Conservation (phyloP, 1,140 invertebrate species). For the Gryon sp. region DNA sequence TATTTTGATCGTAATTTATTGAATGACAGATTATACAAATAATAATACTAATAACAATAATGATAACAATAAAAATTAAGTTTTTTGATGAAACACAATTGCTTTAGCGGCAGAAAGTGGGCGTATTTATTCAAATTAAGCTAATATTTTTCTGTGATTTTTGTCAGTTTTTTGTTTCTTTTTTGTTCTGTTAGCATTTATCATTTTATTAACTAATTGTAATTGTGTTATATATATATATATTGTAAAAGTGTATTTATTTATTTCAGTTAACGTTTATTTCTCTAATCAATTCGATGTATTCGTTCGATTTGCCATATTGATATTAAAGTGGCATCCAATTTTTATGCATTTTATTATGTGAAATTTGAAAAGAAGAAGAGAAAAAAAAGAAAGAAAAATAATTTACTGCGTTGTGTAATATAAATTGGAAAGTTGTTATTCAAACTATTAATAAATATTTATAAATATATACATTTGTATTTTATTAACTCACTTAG, state of each 20-base stretch:
- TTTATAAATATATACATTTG: constrained; percentile 34
- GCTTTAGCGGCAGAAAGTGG: constrained; percentile 33
- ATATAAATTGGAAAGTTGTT: constrained; percentile 27
- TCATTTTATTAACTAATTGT: constrained; percentile 16
- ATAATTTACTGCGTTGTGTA: constrained; percentile 13
- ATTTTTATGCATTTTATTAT: too few species aligned
- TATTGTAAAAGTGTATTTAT: constrained; percentile 25
- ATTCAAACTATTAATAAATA: constrained; percentile 37
- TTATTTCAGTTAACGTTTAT: too few species aligned
- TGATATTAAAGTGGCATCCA: too few species aligned
- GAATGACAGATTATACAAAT: constrained; percentile 30
- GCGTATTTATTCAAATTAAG: constrained; percentile 37
- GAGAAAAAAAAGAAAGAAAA: too few species aligned
- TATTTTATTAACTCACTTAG: too few species aligned
- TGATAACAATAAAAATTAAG: too few species aligned
- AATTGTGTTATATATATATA: constrained; percentile 15
- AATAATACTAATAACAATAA: too few species aligned
- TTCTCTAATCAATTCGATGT: too few species aligned
- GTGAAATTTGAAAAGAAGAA: too few species aligned
- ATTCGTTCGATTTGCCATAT: constrained; percentile 12
- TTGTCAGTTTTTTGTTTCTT: constrained; percentile 24
- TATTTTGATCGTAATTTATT: constrained; percentile 60
- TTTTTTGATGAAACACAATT: too few species aligned
- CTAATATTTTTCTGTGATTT: constrained; percentile 65
- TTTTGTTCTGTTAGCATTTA: too few species aligned